Percentiles rank a stretch among this genome's conserved stretches.
Evolutionary conservation across 2,888 invertebrate genomes (phyloP).

Genomic region (Apamea anceps): DNA sequence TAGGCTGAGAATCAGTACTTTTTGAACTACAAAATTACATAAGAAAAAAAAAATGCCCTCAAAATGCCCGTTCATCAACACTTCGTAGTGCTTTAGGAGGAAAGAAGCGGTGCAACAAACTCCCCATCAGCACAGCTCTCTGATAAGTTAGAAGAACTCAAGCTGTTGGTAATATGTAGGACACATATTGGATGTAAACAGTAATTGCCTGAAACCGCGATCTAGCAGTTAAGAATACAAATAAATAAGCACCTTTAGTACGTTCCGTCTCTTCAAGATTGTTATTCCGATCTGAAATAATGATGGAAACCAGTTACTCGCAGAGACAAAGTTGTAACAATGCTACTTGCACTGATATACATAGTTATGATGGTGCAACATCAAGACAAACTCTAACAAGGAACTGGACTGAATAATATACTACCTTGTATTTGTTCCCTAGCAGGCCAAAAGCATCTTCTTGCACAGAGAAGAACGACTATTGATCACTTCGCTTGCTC

Average conservation of each 20-base stretch:
- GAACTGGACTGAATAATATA: not conserved
- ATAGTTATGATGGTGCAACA: slow-evolving; percentile 6
- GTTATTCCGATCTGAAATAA: not conserved
- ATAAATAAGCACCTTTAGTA: not conserved
- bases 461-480: too few species aligned
- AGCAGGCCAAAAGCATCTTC: not conserved
- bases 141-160: too few species aligned
- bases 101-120: too few species aligned
- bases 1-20: too few species aligned
- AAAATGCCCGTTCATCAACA: too few species aligned
- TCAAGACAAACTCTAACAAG: slow-evolving; percentile 1
- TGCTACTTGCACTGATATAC: not conserved
- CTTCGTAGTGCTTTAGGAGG: too few species aligned
- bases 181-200: too few species aligned
- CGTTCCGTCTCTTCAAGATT: not conserved
- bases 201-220: not conserved
- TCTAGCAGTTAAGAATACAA: not conserved
- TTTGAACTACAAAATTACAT: too few species aligned
- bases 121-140: too few species aligned
- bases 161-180: too few species aligned
- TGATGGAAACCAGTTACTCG: not conserved
- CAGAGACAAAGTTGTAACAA: slow-evolving; percentile 14
- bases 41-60: too few species aligned
- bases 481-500: not conserved
- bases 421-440: not conserved